Evolutionary conservation across 2,113 vertebrate genomes (phyloP), one percentile per base, ranked within the genome.

Genomic region (Mirounga angustirostris): DNA sequence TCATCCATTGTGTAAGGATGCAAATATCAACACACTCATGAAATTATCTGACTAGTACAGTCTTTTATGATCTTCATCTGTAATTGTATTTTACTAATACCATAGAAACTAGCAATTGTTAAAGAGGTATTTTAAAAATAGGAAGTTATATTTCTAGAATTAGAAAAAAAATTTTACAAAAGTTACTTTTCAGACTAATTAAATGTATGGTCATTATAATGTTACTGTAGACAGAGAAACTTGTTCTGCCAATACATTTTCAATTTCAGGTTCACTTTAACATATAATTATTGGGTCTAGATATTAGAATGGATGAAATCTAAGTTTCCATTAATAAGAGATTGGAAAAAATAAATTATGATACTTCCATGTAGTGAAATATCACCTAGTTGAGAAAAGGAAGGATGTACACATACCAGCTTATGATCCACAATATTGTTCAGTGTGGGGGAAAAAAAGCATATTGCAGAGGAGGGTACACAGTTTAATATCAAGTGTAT

Each of bases 261-360:
- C 87, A 56, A 52, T 91, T 93, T 85, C n/a, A 83, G 22, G 8
- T 73, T 81, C 18, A 81, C 36, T 56, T 93, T 54, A 91, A 16
- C 67, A 74, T 83, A 22, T 30, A 59, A 22, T 74, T 96, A 73
- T 61, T 94, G 30, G 21, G 33, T 30, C 14, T 88, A 85, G 6
- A 59, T 78, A 78, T 79, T 81, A 52, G 12, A 71, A 16, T 84
- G 6, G 28, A 46, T 83, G 61, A 89, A 83, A 74, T 84, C 71
- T 22, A 84, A 46, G 4, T 16, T 12, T 58, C 13, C 24, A 65
- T 87, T 61, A 80, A 67, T 46, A 90, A 43, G 14, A 85, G 13
- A 46, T 2, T 92, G 5, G 18, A 94, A 93, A 93, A 46, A 76
- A 84, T 69, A 94, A 89, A 82, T 89, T 56, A 40, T 46, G 50